Conservation (phyloP, 1,140 invertebrate species). For the Protaetia brevitarsis region DNA sequence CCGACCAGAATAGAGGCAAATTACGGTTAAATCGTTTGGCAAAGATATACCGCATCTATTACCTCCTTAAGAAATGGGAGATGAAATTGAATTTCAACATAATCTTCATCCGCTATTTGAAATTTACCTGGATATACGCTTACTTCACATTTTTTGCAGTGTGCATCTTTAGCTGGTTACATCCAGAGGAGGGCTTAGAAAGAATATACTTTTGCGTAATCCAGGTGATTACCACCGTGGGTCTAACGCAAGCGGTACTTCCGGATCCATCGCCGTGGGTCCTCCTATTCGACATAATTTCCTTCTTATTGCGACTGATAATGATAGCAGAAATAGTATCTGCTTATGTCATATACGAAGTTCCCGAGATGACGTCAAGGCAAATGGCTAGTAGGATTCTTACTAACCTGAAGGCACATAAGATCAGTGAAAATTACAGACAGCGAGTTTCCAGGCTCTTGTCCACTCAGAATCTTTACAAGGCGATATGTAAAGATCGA, state of each 20-base stretch:
- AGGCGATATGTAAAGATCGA: neutral
- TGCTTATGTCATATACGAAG: neutral
- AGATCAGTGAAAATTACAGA: neutral
- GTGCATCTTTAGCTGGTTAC: neutral
- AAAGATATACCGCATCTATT: neutral
- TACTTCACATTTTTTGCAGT: conserved; percentile 2
- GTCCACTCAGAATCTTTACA: neutral
- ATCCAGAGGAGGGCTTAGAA: neutral
- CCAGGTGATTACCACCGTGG: neutral
- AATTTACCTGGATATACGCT: neutral
- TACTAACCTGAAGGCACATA: neutral
- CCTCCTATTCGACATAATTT: neutral
- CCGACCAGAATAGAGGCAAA: neutral
- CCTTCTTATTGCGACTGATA: neutral
- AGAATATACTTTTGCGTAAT: neutral
- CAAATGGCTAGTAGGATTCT: neutral
- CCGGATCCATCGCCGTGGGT: neutral
- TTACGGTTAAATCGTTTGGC: neutral
- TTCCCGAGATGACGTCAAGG: neutral
- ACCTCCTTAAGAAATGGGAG: neutral
- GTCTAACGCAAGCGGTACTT: neutral
- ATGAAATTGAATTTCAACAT: neutral
- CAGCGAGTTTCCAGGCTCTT: neutral
- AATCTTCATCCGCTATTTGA: neutral
- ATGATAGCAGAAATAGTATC: neutral